Percentiles rank a stretch among this genome's conserved stretches.
phyloP scores from a whole-genome alignment of 2,113 vertebrate species.

The Sinocyclocheilus rhinocerous region DNA sequence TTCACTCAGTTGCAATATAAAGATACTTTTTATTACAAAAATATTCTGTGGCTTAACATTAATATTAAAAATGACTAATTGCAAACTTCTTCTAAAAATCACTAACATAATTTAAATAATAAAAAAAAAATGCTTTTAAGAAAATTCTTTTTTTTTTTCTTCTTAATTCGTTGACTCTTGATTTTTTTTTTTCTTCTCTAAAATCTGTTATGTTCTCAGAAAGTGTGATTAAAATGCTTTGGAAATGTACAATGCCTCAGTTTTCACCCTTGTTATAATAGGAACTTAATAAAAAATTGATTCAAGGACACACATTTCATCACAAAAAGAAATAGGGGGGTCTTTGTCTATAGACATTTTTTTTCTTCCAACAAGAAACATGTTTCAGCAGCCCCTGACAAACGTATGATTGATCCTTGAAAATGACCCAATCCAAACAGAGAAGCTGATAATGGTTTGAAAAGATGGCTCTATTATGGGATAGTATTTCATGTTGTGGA shows the following conservation, averaged over 20 bases:
- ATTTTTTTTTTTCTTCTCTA: too few species aligned
- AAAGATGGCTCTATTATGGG: conserved; percentile 66
- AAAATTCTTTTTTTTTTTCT: background rate
- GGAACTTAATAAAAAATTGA: conserved; percentile 21
- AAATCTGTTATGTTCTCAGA: background rate
- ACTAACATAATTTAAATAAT: background rate
- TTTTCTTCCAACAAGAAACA: conserved; percentile 36
- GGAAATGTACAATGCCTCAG: background rate
- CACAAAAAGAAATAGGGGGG: conserved; percentile 32
- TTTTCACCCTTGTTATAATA: conserved; percentile 33
- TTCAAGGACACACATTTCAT: conserved; percentile 51
- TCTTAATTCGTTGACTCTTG: background rate
- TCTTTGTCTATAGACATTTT: conserved; percentile 51
- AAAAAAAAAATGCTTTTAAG: background rate
- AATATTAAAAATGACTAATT: background rate
- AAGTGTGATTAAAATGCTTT: background rate
- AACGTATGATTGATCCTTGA: conserved; percentile 55
- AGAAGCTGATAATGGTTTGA: conserved; percentile 61
- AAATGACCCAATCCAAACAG: conserved; percentile 60
- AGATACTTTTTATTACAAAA: background rate
- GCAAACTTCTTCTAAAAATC: background rate
- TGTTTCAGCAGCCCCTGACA: conserved; percentile 47
- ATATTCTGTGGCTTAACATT: background rate
- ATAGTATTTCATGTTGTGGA: conserved; percentile 72
- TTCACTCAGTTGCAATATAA: background rate